Conservation (phyloP, 2,888 invertebrate species). For the Spodoptera exigua region DNA sequence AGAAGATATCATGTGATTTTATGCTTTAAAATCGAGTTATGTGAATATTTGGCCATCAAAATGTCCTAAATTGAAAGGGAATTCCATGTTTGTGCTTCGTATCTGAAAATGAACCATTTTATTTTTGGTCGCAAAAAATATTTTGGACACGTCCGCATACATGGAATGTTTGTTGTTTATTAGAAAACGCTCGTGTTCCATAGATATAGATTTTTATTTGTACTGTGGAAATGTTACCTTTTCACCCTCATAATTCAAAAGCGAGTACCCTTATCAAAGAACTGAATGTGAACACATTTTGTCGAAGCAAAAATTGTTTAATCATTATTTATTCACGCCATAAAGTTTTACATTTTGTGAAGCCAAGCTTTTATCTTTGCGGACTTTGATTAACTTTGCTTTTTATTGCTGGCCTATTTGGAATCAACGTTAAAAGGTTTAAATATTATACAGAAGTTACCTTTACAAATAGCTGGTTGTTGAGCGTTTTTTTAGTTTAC, state of each 20-base stretch:
- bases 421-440: conserved; percentile 7
- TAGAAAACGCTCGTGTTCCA: conserved; percentile 43
- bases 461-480: not conserved
- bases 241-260: conserved; percentile 46
- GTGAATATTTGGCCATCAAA: too few relatives aligned
- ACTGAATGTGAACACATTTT: conserved; percentile 33
- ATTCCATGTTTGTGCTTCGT: conserved; percentile 15
- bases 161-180: conserved; percentile 60
- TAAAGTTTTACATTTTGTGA: conserved; percentile 26
- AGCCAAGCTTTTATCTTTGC: conserved; percentile 23
- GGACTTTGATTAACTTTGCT: conserved; percentile 32
- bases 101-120: conserved; percentile 33
- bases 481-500: not conserved
- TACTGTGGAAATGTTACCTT: conserved; percentile 37
- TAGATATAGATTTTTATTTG: conserved; percentile 48
- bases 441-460: not conserved
- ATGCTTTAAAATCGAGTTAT: too few relatives aligned
- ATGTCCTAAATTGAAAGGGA: conserved; percentile 26
- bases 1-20: too few relatives aligned
- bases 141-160: conserved; percentile 56
- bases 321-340: conserved; percentile 38
- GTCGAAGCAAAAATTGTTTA: conserved; percentile 40
- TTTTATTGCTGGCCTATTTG: conserved; percentile 14
- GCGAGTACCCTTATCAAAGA: conserved; percentile 36
- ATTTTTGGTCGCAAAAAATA: conserved; percentile 55